phyloP scores from a whole-genome alignment of 1,140 invertebrate species.

The Tetramorium simillimum region DNA sequence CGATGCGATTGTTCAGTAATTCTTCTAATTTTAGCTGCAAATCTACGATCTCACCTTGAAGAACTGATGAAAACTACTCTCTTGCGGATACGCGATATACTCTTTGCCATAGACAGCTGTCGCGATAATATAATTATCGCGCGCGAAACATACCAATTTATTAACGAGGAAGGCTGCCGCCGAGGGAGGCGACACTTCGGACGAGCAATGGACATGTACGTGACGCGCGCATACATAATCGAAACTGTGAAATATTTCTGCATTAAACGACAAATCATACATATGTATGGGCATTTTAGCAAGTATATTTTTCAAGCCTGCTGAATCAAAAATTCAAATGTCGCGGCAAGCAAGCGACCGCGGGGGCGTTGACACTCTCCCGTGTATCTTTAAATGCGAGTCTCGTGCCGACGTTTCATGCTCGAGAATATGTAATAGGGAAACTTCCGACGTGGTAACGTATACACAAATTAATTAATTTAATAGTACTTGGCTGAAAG shows the following conservation, averaged over 20 bases:
- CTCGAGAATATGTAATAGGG: slow-evolving; percentile 1
- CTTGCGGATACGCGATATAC: not conserved
- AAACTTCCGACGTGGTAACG: not conserved
- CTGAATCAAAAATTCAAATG: slow-evolving; percentile 58
- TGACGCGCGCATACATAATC: slow-evolving; percentile 47
- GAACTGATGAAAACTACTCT: not conserved
- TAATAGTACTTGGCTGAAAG: not conserved
- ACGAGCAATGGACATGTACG: not conserved
- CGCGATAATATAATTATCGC: slow-evolving; percentile 49
- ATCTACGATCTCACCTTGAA: not conserved
- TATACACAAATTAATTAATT: slow-evolving; percentile 24
- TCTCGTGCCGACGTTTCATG: not conserved
- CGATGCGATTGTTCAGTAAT: not conserved
- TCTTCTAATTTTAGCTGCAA: not conserved
- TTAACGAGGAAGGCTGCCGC: slow-evolving; percentile 26
- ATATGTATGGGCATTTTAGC: slow-evolving; percentile 56
- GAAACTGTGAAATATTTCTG: slow-evolving; percentile 39
- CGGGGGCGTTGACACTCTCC: not conserved
- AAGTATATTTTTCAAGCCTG: slow-evolving; percentile 40
- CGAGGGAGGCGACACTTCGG: slow-evolving; percentile 11
- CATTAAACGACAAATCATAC: slow-evolving; percentile 47
- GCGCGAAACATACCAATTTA: slow-evolving; percentile 61
- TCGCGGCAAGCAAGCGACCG: slow-evolving; percentile 24
- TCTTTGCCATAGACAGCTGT: slow-evolving; percentile 32
- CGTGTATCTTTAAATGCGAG: slow-evolving; percentile 13